Evolutionary conservation across 2,888 invertebrate species (phyloP), one percentile per base, ranked within the genome.

Genomic region (Calliscelio sp.): DNA sequence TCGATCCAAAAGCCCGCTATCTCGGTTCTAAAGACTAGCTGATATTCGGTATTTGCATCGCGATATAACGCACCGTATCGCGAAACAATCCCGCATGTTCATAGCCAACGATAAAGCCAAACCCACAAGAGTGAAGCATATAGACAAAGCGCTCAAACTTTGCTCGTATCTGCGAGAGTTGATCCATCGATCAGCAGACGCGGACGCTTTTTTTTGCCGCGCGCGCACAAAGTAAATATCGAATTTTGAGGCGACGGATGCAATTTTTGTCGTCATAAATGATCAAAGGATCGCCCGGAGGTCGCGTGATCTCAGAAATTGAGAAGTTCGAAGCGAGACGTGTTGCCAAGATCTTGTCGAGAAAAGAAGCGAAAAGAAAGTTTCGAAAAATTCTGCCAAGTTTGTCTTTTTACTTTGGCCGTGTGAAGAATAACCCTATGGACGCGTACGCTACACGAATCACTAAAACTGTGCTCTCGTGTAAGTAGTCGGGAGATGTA

Each of bases 61-160:
- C n/a, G 51, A 46, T 41, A 38, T 38, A n/a, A n/a, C 46, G 18
- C 20, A 20, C 18, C 20, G 5, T 20, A 20, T 35, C 20, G 53
- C 57, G 35, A 53, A 71, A 28, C 73, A 65, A 65, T 61, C 44
- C 65, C 24, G 44, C 41, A 66, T 65, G 46, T 32, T 75, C 57
- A 35, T 78, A 28, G 35, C 38, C 20, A 14, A n/a, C 38, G 25
- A 8, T 22, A 53, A 75, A 66, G 41, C 55, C 14, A 24, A 20
- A 7, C 46, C 10, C 8, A 49, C 16, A 57, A 55, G 25, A 57
- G 35, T 46, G 49, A 49, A 22, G 20, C 11, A 10, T 63, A 75
- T 65, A 65, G 22, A 77, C 66, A 55, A 46, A 57, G 77, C 57
- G n/a, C 55, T 75, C 20, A 49, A 75, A 75, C 20, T 75, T 65